phyloP scores from a whole-genome alignment of 2,888 invertebrate species.

The Actias luna region DNA sequence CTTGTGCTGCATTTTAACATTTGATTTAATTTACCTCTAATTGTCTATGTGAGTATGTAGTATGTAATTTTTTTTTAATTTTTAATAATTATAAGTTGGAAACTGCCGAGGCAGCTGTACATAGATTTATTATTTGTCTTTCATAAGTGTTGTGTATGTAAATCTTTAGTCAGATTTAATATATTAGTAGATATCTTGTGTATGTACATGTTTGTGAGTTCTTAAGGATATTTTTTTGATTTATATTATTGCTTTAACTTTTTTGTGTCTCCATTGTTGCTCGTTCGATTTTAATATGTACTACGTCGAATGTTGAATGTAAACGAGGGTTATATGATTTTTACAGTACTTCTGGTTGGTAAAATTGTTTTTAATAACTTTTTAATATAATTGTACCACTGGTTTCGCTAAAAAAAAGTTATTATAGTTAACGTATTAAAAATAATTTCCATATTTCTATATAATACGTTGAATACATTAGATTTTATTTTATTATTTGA shows the following conservation, averaged over 20 bases:
- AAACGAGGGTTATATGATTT: too few relatives aligned
- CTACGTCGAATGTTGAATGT: too few relatives aligned
- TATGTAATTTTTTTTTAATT: neutral
- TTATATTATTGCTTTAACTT: neutral
- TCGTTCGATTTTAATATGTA: neutral
- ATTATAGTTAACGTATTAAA: too few relatives aligned
- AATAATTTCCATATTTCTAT: too few relatives aligned
- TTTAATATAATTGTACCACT: too few relatives aligned
- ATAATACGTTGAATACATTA: too few relatives aligned
- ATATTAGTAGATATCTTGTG: neutral
- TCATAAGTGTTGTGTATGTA: neutral
- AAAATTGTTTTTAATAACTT: too few relatives aligned
- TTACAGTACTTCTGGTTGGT: too few relatives aligned
- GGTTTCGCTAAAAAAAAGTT: too few relatives aligned
- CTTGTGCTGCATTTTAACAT: slow-evolving; percentile 9
- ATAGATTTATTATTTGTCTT: neutral
- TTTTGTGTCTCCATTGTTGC: neutral
- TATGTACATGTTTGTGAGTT: neutral
- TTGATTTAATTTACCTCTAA: slow-evolving; percentile 13
- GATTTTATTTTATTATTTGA: neutral
- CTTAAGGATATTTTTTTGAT: neutral
- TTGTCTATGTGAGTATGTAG: slow-evolving; percentile 5
- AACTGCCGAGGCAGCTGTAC: neutral
- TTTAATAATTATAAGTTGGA: neutral
- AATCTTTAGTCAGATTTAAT: neutral